phyloP scores from a whole-genome alignment of 2,113 vertebrate species.

The Octodon degus region DNA sequence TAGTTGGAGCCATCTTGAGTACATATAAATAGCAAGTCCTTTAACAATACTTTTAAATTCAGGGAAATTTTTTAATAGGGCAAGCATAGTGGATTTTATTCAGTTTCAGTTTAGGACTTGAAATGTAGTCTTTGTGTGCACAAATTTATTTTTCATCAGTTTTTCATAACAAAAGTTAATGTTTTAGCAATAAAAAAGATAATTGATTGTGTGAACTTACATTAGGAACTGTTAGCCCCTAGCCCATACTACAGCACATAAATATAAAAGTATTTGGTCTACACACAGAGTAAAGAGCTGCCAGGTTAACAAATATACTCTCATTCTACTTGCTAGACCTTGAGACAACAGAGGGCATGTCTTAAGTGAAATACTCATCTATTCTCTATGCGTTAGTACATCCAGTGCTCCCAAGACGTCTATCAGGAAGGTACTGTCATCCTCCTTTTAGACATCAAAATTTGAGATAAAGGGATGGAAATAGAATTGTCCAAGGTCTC shows the following conservation, averaged over 20 bases:
- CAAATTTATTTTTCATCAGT: background rate
- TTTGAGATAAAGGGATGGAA: background rate
- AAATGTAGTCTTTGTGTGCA: background rate
- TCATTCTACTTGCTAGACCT: background rate
- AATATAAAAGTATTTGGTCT: background rate
- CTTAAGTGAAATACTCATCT: background rate
- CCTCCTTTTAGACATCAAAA: constrained; percentile 15
- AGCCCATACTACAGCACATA: background rate
- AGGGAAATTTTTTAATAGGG: constrained; percentile 4
- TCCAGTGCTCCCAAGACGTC: background rate
- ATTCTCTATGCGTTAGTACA: background rate
- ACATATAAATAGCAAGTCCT: background rate
- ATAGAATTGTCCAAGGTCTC: background rate
- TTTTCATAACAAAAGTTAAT: constrained; percentile 37
- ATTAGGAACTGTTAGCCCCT: background rate
- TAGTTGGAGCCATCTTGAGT: background rate
- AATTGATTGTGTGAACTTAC: background rate
- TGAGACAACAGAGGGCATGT: background rate
- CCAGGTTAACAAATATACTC: background rate
- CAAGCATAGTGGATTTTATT: constrained; percentile 21
- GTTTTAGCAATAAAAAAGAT: background rate
- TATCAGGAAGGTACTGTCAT: background rate
- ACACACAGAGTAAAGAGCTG: background rate
- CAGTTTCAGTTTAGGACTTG: background rate
- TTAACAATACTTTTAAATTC: constrained; percentile 23